phyloP scores from a whole-genome alignment of 2,113 vertebrate genomes.

The Oncorhynchus clarkii region DNA sequence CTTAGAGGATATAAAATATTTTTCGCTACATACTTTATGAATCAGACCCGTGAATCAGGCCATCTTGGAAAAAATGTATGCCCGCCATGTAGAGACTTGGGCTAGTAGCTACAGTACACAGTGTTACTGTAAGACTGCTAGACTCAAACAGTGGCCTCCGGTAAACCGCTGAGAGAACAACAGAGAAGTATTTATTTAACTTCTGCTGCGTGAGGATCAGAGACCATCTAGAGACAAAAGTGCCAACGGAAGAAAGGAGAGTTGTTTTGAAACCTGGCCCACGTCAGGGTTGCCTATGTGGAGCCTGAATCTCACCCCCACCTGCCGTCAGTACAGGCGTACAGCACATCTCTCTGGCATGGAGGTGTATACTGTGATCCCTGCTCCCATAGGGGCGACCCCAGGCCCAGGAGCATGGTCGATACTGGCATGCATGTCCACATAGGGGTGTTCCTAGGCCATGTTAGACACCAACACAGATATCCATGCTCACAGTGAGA shows the following conservation, averaged over 20 bases:
- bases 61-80: background rate
- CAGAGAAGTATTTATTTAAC: constrained; percentile 21
- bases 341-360: constrained; percentile 58
- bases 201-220: constrained; percentile 36
- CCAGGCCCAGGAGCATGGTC: constrained; percentile 21
- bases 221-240: constrained; percentile 23
- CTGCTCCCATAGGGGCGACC: constrained; percentile 53
- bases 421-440: constrained; percentile 45
- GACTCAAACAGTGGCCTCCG: constrained; percentile 1
- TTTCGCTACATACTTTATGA: too few species aligned
- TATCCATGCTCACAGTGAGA: constrained; percentile 34
- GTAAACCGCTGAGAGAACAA: constrained; percentile 31
- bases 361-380: constrained; percentile 55
- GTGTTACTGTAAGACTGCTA: background rate
- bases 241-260: constrained; percentile 17
- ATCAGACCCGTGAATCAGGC: too few species aligned
- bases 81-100: background rate
- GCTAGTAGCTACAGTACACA: too few species aligned
- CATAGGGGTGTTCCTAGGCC: background rate
- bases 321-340: constrained; percentile 42
- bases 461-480: constrained; percentile 41
- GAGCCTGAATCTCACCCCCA: constrained; percentile 45
- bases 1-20: background rate
- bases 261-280: constrained; percentile 53
- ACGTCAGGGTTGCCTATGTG: constrained; percentile 52